Evolutionary conservation across 1,140 invertebrate genomes (phyloP).

Genomic region (Drosophila jambulina): DNA sequence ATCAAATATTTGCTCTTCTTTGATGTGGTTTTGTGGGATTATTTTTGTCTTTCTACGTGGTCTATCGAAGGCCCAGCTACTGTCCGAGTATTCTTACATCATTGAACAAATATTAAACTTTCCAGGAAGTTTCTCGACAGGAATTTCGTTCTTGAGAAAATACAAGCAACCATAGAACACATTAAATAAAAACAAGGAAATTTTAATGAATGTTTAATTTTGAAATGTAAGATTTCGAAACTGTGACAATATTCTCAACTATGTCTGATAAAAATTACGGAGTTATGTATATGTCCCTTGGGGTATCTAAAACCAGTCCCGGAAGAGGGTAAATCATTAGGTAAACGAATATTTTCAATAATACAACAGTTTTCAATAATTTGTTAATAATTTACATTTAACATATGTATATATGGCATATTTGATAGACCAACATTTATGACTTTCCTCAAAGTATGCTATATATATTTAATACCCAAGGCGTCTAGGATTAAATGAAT

Average conservation of each 20-base stretch:
- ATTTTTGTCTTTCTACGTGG: constrained; percentile 1
- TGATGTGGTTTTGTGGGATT: neutral
- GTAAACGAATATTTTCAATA: neutral
- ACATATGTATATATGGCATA: neutral
- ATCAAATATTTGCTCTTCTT: constrained; percentile 4
- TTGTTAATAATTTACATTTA: neutral
- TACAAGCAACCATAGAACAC: neutral
- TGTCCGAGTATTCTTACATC: neutral
- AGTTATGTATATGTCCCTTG: neutral
- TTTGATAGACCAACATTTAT: neutral
- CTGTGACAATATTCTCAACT: neutral
- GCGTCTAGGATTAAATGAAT: neutral
- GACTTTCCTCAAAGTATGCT: constrained; percentile 10
- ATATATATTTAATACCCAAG: neutral
- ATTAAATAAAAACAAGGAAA: neutral
- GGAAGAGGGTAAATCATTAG: neutral
- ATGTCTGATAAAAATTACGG: neutral
- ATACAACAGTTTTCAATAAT: too few species aligned
- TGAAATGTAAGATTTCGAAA: neutral
- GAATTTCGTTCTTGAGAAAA: neutral
- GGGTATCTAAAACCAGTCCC: too few species aligned
- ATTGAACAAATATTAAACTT: neutral
- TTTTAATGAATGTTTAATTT: neutral
- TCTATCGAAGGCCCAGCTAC: neutral
- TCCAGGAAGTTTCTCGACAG: neutral